Base-by-base conservation (phyloP, 2,113 vertebrate species). In the Lamprotornis superbus region DNA sequence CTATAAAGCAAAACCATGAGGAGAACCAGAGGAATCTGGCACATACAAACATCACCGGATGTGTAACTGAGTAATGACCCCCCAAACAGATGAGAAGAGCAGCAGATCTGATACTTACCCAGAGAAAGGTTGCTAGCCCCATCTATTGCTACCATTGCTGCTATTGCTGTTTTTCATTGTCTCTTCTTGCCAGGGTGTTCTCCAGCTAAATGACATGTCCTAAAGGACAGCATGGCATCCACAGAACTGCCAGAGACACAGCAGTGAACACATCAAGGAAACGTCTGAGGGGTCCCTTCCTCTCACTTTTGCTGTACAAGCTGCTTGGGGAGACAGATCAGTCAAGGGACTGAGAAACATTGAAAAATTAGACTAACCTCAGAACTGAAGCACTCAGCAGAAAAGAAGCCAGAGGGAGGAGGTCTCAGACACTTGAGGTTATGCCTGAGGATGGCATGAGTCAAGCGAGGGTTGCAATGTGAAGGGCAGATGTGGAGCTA, bases 61-160 rank as follows among this genome's bases (percentile, higher is more conserved):
- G 80, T 0, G 1, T 63, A 95, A 83, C 63, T 24, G 74, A 83
- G 55, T 47, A 83, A 49, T 74, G 84, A 93, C 42, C 82, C 3
- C 15, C 21, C 37, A 77, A 95, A 73, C 63, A 91, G 57, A 84
- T 91, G 90, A 87, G 81, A 87, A 69, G 78, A 95, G 46, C 24
- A 83, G 55, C 87, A 87, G 75, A 71, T 71, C 71, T 88, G 84
- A 56, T 93, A 70, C 14, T 91, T 82, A 80, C 78, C 52, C 79
- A 83, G 79, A 64, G 85, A 88, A 94, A 90, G 63, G 47, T 81
- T 88, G 33, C 55, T 90, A 94, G 91, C 75, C 94, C 87, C 85
- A 93, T 88, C 82, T 92, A 82, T 96, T 94, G 85, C 95, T 94
- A 67, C 85, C 39, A 55, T 68, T 85, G 59, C 52, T 90, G 60